These are phyloP conservation scores for Halichondria panicea DNA, from an alignment of 37 sponge, comb jelly and placozoan species.

Conservation along the genomic window DNA sequence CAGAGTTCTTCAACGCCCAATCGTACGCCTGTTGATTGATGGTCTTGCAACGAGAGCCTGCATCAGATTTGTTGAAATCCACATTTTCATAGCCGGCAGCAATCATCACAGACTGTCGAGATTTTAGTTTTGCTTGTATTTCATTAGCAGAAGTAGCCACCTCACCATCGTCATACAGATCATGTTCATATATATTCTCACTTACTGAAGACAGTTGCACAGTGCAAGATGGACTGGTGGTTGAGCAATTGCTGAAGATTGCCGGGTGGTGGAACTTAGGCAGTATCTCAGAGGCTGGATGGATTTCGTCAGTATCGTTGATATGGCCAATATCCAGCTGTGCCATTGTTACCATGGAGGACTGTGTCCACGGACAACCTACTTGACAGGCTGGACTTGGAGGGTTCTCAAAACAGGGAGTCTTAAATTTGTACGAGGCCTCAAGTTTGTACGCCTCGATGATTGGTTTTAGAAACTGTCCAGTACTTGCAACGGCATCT, in stretches of 20 bases:
- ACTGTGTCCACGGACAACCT: slow-evolving; percentile 56
- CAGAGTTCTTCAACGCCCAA: slow-evolving; percentile 41
- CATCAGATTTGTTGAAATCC: slow-evolving; percentile 77
- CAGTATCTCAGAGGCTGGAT: slow-evolving; percentile 60
- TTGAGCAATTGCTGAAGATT: slow-evolving; percentile 67
- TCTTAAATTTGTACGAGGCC: slow-evolving; percentile 70
- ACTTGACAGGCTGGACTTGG: slow-evolving; percentile 51
- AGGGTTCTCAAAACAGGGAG: slow-evolving; percentile 73
- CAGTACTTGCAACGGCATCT: not conserved
- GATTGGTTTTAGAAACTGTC: slow-evolving; percentile 44
- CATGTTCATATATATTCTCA: slow-evolving; percentile 65
- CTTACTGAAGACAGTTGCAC: slow-evolving; percentile 45
- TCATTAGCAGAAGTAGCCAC: slow-evolving; percentile 68
- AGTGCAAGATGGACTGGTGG: slow-evolving; percentile 19
- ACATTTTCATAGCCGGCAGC: slow-evolving; percentile 66
- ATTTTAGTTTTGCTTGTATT: slow-evolving; percentile 73
- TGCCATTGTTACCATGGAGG: slow-evolving; percentile 48
- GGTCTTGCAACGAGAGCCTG: slow-evolving; percentile 45
- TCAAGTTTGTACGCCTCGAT: slow-evolving; percentile 67
- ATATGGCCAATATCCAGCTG: slow-evolving; percentile 10
- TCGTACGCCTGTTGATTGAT: slow-evolving; percentile 66
- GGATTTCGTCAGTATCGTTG: slow-evolving; percentile 64
- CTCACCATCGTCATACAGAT: slow-evolving; percentile 64
- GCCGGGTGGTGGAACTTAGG: slow-evolving; percentile 66
- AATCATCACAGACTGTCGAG: slow-evolving; percentile 65